Evolutionary conservation across 2,888 invertebrate genomes (phyloP).

Genomic region (Netelia virgata): DNA sequence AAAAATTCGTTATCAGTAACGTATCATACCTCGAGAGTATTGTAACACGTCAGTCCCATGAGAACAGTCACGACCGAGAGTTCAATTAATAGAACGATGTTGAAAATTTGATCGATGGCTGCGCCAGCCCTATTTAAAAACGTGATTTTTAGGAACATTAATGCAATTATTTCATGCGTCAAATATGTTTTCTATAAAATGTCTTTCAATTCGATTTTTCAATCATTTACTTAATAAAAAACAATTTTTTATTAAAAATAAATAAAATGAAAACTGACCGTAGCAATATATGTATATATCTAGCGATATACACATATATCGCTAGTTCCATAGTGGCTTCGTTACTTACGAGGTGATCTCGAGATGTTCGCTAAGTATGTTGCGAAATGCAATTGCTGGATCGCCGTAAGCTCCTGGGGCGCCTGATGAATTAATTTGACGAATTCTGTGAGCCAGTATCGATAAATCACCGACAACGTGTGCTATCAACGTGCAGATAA

Average conservation of each 20-base stretch:
- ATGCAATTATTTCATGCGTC: no score
- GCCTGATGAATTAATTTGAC: constrained; percentile 18
- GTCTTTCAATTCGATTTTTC: background rate
- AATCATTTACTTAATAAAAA: background rate
- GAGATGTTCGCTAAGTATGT: constrained; percentile 34
- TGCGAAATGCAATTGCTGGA: constrained; percentile 20
- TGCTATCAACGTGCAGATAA: constrained; percentile 67
- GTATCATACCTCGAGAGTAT: constrained; percentile 26
- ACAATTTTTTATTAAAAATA: background rate
- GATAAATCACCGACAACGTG: constrained; percentile 70
- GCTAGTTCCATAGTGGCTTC: no score
- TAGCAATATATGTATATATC: no score
- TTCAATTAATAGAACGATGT: constrained; percentile 16
- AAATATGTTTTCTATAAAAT: no score
- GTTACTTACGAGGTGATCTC: constrained; percentile 52
- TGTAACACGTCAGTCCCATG: constrained; percentile 24
- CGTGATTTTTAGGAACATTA: no score
- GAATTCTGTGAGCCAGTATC: constrained; percentile 68
- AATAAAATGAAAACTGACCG: background rate
- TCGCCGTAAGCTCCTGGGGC: background rate
- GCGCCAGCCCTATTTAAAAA: background rate
- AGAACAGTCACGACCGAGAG: background rate
- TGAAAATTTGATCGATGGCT: constrained; percentile 18
- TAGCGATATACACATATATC: no score
- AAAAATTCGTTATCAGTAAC: background rate